Evolutionary conservation across 1,140 invertebrate genomes (phyloP).

Genomic region (Zeugodacus cucurbitae): DNA sequence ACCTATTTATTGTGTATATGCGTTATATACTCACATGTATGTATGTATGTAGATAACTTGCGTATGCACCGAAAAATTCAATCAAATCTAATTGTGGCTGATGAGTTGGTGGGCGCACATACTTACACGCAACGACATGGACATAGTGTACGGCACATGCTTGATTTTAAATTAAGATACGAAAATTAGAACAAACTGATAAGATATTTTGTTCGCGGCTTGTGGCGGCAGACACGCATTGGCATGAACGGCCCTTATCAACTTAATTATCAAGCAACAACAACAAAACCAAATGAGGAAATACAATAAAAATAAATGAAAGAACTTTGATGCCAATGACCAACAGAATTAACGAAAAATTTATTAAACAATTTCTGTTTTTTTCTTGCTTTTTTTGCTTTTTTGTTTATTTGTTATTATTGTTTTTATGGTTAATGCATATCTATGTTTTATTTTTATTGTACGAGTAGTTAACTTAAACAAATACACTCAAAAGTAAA

Average conservation of each 20-base stretch:
- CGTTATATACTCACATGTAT: background rate
- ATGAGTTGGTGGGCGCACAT: background rate
- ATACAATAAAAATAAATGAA: background rate
- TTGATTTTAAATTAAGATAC: slow-evolving; percentile 17
- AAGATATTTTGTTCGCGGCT: slow-evolving; percentile 17
- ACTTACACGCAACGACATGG: background rate
- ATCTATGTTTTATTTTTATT: background rate
- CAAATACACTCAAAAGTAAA: background rate
- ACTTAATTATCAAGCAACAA: background rate
- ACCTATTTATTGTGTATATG: background rate
- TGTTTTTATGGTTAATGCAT: background rate
- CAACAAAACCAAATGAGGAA: no score
- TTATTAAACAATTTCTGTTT: background rate
- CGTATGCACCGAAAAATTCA: background rate
- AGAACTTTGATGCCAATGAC: background rate
- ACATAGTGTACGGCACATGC: background rate
- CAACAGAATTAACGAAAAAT: background rate
- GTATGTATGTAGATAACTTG: background rate
- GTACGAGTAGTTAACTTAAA: background rate
- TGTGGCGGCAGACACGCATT: background rate
- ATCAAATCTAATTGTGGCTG: background rate
- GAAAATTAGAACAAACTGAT: slow-evolving; percentile 42
- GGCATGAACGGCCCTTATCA: background rate
- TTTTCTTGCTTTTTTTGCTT: background rate
- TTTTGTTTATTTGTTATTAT: background rate